Conservation (phyloP, 2,888 invertebrate species). For the Yponomeuta malinellus region DNA sequence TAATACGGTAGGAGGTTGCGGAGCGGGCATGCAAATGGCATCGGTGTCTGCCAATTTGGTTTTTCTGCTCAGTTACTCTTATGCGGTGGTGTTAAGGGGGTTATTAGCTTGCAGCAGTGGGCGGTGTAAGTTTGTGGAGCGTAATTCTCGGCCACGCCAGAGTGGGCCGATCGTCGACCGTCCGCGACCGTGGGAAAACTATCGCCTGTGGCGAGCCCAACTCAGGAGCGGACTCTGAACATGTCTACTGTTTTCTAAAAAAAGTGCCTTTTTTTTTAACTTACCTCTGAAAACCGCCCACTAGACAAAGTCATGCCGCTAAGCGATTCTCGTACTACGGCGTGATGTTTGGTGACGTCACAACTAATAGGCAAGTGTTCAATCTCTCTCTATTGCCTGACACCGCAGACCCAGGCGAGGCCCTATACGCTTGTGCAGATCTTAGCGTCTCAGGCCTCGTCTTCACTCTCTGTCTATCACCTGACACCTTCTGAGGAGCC, state of each 20-base stretch:
- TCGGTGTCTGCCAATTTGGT: background rate
- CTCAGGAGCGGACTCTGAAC: conserved; percentile 46
- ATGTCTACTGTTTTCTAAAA: conserved; percentile 1
- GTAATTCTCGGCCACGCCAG: conserved; percentile 57
- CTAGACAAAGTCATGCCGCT: too few relatives aligned
- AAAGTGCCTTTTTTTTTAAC: conserved; percentile 10
- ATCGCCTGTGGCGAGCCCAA: conserved; percentile 69
- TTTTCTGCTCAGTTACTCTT: background rate
- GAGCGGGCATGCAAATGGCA: conserved; percentile 71
- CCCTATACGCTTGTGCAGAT: too few relatives aligned
- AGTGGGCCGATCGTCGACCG: conserved; percentile 37
- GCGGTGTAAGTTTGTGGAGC: conserved; percentile 30
- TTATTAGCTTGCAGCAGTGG: background rate
- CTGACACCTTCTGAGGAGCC: too few relatives aligned
- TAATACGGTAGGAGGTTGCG: conserved; percentile 62
- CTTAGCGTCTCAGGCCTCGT: too few relatives aligned
- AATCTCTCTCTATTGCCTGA: too few relatives aligned
- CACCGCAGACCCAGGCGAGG: too few relatives aligned
- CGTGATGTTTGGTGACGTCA: too few relatives aligned
- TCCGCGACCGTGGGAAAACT: conserved; percentile 74
- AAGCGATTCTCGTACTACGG: too few relatives aligned
- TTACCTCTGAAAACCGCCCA: too few relatives aligned
- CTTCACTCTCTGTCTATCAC: too few relatives aligned
- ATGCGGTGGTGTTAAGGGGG: background rate
- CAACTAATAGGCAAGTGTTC: too few relatives aligned